phyloP scores from a whole-genome alignment of 2,113 vertebrate genomes.

The Heptranchias perlo region DNA sequence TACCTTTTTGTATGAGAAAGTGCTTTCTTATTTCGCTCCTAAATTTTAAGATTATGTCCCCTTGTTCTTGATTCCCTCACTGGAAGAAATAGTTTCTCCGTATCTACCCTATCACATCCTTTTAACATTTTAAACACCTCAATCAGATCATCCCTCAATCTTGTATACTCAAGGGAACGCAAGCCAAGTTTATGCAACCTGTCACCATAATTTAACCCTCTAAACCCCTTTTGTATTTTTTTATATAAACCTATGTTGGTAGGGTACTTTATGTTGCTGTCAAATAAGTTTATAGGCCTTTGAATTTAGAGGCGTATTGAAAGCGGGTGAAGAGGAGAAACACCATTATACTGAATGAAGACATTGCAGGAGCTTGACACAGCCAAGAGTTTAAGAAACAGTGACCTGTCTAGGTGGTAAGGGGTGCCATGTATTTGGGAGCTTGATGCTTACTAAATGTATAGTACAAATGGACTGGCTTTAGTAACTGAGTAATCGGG shows the following conservation, averaged over 20 bases:
- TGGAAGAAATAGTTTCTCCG: neutral
- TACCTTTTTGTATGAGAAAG: neutral
- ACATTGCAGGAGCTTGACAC: neutral
- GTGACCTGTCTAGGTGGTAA: neutral
- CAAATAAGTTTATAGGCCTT: neutral
- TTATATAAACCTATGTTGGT: neutral
- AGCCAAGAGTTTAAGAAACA: neutral
- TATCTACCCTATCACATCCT: neutral
- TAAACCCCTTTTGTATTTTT: neutral
- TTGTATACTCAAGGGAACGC: neutral
- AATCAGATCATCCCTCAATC: neutral
- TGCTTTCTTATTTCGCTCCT: neutral
- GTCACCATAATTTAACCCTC: neutral
- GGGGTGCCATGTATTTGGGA: neutral
- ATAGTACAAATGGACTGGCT: neutral
- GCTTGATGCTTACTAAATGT: neutral
- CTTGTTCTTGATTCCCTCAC: neutral
- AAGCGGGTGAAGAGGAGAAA: neutral
- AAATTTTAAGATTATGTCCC: neutral
- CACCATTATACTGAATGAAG: neutral
- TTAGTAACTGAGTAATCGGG: neutral
- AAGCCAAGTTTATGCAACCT: neutral
- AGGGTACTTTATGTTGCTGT: neutral
- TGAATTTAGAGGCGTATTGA: neutral
- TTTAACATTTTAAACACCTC: no score